Conservation (phyloP, 2,888 invertebrate genomes). For the Philopedon plagiatum region DNA sequence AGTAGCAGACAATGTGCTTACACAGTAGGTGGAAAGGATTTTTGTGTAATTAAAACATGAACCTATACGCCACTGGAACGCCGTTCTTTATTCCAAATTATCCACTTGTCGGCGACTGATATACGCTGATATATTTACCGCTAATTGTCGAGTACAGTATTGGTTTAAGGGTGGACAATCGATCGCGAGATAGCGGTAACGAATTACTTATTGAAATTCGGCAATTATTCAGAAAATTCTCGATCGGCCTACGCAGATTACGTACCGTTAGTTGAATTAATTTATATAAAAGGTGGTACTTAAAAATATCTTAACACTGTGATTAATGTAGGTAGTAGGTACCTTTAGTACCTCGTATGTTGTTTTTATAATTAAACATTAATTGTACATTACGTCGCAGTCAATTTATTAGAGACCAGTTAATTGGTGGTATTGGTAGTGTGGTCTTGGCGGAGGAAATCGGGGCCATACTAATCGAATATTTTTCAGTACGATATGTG, state of each 20-base stretch:
- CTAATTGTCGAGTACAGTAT: constrained; percentile 54
- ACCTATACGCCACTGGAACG: constrained; percentile 6
- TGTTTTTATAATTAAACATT: constrained; percentile 42
- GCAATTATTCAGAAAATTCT: constrained; percentile 36
- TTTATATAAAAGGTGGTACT: constrained; percentile 50
- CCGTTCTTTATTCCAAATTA: constrained; percentile 27
- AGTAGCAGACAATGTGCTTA: too few species aligned
- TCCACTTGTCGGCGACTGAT: constrained; percentile 31
- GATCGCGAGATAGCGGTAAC: constrained; percentile 50
- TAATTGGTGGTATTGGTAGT: constrained; percentile 14
- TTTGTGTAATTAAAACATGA: neutral
- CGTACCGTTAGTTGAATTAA: constrained; percentile 50
- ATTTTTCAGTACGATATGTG: neutral
- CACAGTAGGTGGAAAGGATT: too few species aligned
- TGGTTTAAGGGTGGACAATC: constrained; percentile 54
- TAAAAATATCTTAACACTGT: constrained; percentile 45
- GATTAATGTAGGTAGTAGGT: too few species aligned
- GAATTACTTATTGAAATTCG: constrained; percentile 50
- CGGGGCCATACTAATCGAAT: neutral
- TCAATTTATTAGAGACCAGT: constrained; percentile 24
- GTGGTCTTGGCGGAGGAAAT: constrained; percentile 20
- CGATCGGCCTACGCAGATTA: constrained; percentile 38
- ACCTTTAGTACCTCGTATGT: constrained; percentile 34
- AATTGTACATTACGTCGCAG: constrained; percentile 37
- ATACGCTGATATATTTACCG: constrained; percentile 46